These are phyloP conservation scores for Mus pahari DNA, from an alignment of 2,113 vertebrate species.

Conservation along the genomic window DNA sequence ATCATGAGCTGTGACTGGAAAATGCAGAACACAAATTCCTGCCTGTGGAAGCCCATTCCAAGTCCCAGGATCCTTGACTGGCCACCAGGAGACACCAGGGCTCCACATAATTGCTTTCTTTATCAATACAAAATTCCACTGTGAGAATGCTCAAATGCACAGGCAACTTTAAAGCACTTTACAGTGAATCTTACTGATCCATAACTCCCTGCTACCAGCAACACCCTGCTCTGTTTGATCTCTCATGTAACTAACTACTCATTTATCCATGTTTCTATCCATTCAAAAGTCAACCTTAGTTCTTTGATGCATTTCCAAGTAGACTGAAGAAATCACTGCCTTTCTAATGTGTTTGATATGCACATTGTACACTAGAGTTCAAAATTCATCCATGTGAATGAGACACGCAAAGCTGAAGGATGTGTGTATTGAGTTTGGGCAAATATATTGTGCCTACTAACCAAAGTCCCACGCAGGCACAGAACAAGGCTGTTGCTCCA, in stretches of 20 bases:
- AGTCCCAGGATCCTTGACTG: neutral
- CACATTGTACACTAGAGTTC: neutral
- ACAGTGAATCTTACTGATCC: neutral
- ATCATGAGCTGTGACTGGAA: neutral
- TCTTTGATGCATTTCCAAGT: neutral
- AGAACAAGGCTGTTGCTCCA: no score
- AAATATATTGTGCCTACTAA: neutral
- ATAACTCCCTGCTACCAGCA: fast-evolving
- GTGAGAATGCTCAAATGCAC: neutral
- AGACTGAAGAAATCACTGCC: no score
- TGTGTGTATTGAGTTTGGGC: neutral
- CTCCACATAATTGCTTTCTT: neutral
- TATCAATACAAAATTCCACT: neutral
- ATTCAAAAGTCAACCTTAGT: neutral
- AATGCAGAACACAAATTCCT: fast-evolving
- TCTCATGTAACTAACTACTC: fast-evolving
- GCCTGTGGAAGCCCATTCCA: neutral
- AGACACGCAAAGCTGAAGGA: neutral
- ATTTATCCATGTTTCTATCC: neutral
- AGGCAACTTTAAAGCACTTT: neutral
- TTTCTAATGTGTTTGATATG: neutral
- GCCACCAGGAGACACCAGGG: neutral
- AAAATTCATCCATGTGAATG: fast-evolving
- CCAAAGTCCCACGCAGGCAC: fast-evolving
- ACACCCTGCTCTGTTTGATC: fast-evolving